Percentiles rank a stretch among this genome's conserved stretches.
Evolutionary conservation across 2,113 vertebrate genomes (phyloP).

Genomic region (Entomyzon cyanotis): DNA sequence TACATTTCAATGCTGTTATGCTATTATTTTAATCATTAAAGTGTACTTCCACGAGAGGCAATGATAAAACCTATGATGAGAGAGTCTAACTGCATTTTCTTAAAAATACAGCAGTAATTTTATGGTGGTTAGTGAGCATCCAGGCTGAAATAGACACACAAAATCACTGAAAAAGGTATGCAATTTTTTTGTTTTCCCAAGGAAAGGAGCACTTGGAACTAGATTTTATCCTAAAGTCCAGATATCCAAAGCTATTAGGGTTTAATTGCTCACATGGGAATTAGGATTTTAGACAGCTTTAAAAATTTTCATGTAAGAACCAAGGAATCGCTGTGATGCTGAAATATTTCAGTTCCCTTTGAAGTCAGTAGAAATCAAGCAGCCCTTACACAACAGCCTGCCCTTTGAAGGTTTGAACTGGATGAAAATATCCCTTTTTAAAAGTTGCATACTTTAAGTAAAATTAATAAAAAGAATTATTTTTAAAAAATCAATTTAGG

Average conservation of each 20-base stretch:
- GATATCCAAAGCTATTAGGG: neutral
- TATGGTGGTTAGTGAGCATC: neutral
- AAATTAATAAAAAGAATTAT: neutral
- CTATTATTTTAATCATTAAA: neutral
- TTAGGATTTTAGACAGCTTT: neutral
- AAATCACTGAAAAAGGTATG: neutral
- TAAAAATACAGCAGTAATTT: neutral
- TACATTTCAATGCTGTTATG: neutral
- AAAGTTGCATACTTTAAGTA: neutral
- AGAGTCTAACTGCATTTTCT: neutral
- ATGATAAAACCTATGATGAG: neutral
- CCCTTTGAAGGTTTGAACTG: neutral
- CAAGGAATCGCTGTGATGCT: neutral
- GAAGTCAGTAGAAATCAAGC: neutral
- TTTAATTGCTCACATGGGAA: neutral
- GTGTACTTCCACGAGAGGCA: neutral
- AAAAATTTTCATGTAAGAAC: neutral
- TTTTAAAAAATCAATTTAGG: neutral
- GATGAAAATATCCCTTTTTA: neutral
- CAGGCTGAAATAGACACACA: neutral
- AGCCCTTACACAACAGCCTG: neutral
- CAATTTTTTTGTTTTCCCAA: neutral
- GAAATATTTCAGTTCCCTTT: neutral
- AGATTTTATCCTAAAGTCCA: neutral
- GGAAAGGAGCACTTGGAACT: neutral